Evolutionary conservation across 2,797 vertebrate species (phyloP).

Genomic region (Cheirogaleus major): DNA sequence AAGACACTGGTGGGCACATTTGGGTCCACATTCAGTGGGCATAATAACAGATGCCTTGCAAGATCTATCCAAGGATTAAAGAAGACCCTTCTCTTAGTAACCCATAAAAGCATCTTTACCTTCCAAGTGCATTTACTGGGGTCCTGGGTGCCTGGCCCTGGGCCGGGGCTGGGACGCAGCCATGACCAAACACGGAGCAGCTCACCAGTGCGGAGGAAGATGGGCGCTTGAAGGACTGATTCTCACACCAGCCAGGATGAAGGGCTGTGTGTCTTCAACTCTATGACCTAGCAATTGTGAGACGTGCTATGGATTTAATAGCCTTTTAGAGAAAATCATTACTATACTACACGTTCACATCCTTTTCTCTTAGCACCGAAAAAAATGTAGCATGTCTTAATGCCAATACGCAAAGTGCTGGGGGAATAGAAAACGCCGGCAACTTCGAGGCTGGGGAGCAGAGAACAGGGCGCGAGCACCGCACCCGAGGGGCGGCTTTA

Average conservation of each 20-base stretch:
- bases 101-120: not conserved
- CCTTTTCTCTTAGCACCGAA: not conserved
- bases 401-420: too few relatives aligned
- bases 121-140: not conserved
- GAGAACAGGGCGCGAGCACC: accelerated
- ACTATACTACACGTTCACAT: not conserved
- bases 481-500: not conserved
- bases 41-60: not conserved
- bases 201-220: accelerated
- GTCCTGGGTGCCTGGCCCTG: not conserved
- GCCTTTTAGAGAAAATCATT: not conserved
- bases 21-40: not conserved
- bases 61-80: not conserved
- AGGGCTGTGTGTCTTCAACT: not conserved
- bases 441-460: not conserved
- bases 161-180: not conserved
- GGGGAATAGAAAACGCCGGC: not conserved
- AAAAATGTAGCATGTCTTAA: not conserved
- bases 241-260: not conserved
- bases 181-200: not conserved
- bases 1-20: not conserved
- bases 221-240: accelerated
- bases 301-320: not conserved
- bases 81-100: not conserved
- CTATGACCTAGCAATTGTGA: not conserved